Evolutionary conservation across 2,888 invertebrate genomes (phyloP).

Genomic region (Drosophila monieri): DNA sequence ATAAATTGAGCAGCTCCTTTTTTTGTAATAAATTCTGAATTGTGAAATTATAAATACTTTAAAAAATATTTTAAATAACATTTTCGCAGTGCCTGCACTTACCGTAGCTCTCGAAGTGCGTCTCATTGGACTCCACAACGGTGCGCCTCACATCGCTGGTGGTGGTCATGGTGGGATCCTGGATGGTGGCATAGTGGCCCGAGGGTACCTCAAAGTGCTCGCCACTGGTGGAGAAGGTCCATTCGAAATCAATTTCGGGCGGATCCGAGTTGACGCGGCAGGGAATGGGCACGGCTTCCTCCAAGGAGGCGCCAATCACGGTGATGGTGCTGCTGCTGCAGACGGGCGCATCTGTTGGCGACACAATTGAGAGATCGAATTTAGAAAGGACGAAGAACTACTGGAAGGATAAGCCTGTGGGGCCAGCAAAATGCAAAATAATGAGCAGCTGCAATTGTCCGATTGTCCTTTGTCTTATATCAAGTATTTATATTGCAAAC

Average conservation of each 20-base stretch:
- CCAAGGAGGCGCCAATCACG: slow-evolving; percentile 93
- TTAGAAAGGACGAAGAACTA: slow-evolving; percentile 8
- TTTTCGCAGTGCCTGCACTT: slow-evolving; percentile 44
- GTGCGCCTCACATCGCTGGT: slow-evolving; percentile 83
- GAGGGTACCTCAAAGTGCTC: slow-evolving; percentile 93
- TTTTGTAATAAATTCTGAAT: not conserved
- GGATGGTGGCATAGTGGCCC: slow-evolving; percentile 86
- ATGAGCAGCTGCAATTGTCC: slow-evolving; percentile 71
- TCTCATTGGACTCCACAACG: slow-evolving; percentile 83
- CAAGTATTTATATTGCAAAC: slow-evolving; percentile 64
- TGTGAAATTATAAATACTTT: no score
- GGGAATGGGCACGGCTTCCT: slow-evolving; percentile 91
- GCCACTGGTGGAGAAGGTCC: slow-evolving; percentile 96
- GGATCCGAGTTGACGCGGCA: slow-evolving; percentile 96
- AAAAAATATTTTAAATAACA: not conserved
- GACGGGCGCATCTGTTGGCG: slow-evolving; percentile 90
- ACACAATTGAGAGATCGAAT: slow-evolving; percentile 36
- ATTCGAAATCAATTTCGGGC: slow-evolving; percentile 92
- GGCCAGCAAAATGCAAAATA: slow-evolving; percentile 57
- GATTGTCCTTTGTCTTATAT: slow-evolving; percentile 45
- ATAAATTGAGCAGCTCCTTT: no score
- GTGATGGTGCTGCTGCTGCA: slow-evolving; percentile 89
- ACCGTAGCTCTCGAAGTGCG: slow-evolving; percentile 84
- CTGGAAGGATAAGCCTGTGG: slow-evolving; percentile 1
- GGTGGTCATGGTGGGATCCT: slow-evolving; percentile 85